A percentile compares a stretch with the other conserved stretches of the same genome.
phyloP scores from a whole-genome alignment of 2,113 vertebrate species.

The Geococcyx californianus region DNA sequence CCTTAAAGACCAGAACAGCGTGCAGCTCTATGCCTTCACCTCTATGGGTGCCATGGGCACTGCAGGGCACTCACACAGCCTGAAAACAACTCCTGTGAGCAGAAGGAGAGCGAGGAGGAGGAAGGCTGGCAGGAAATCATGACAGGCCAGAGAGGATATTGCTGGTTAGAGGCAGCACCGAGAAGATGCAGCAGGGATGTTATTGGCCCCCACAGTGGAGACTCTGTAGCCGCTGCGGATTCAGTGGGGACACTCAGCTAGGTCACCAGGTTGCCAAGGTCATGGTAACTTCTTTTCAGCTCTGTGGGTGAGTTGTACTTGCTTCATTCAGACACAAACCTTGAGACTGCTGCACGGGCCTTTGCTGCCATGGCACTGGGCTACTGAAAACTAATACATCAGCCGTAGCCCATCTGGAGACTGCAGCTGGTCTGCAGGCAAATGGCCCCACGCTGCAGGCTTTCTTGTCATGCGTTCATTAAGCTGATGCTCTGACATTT shows the following conservation, averaged over 20 bases:
- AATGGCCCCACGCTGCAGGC: not conserved
- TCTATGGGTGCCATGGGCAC: not conserved
- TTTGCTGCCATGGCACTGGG: not conserved
- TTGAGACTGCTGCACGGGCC: not conserved
- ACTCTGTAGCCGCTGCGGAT: rapidly evolving
- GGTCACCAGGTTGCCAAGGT: not conserved
- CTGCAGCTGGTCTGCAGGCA: not conserved
- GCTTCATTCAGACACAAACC: not conserved
- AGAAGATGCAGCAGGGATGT: not conserved
- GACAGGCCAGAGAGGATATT: not conserved
- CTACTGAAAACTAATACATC: not conserved
- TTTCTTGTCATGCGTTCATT: not conserved
- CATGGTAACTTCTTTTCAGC: not conserved
- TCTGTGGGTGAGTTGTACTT: not conserved
- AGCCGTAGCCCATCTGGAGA: not conserved
- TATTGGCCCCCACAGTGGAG: rapidly evolving
- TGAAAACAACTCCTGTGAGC: not conserved
- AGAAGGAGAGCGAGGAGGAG: not conserved
- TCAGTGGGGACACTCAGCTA: not conserved
- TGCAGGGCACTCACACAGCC: rapidly evolving
- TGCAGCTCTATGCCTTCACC: not conserved
- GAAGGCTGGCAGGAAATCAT: not conserved
- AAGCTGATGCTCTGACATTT: not conserved
- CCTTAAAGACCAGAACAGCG: not conserved
- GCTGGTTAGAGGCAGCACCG: not conserved